Evolutionary conservation across 2,888 invertebrate species (phyloP).

Genomic region (Ennomos fuscantarius): DNA sequence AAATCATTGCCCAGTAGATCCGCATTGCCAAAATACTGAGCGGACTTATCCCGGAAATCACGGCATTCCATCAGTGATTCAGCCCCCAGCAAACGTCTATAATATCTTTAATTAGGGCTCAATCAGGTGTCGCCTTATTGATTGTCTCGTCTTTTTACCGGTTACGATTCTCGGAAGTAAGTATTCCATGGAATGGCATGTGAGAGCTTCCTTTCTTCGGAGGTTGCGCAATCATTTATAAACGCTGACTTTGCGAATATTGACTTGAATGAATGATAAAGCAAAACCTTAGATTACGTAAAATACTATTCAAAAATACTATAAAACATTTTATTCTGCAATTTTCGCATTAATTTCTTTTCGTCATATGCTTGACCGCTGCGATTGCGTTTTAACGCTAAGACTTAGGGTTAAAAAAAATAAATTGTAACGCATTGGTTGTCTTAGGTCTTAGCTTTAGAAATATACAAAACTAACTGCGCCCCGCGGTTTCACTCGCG

Average conservation of each 20-base stretch:
- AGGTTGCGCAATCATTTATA: conserved; percentile 22
- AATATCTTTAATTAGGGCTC: conserved; percentile 31
- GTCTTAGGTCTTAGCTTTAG: too few relatives aligned
- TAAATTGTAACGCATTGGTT: too few relatives aligned
- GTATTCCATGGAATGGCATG: conserved; percentile 34
- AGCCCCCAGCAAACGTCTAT: conserved; percentile 29
- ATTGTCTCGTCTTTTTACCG: conserved; percentile 37
- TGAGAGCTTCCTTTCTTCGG: conserved; percentile 32
- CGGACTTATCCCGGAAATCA: conserved; percentile 63
- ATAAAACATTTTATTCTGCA: too few relatives aligned
- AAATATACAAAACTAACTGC: too few relatives aligned
- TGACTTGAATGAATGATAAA: not conserved
- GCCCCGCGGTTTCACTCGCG: too few relatives aligned
- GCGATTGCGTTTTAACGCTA: too few relatives aligned
- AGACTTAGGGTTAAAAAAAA: too few relatives aligned
- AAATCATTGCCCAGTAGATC: conserved; percentile 18
- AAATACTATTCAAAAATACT: too few relatives aligned
- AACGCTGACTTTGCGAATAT: conserved; percentile 15
- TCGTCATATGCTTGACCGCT: too few relatives aligned
- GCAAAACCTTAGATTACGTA: not conserved
- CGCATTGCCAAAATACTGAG: conserved; percentile 26
- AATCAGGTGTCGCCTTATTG: conserved; percentile 33
- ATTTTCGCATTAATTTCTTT: too few relatives aligned
- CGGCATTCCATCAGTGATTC: conserved; percentile 67
- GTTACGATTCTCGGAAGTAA: conserved; percentile 47